phyloP scores from a whole-genome alignment of 2,888 invertebrate genomes.

The Dicycla oo region DNA sequence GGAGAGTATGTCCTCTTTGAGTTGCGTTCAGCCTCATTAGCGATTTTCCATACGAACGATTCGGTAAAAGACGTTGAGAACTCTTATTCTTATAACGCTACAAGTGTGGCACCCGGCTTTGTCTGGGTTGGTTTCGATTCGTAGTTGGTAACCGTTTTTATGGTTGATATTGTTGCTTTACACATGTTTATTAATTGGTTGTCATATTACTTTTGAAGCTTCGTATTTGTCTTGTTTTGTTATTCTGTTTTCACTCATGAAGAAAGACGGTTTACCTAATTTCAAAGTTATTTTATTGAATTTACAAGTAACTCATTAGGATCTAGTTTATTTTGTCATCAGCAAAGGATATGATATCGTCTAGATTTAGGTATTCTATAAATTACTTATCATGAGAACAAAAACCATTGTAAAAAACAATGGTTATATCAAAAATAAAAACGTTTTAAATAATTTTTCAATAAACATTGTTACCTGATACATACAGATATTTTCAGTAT shows the following conservation, averaged over 20 bases:
- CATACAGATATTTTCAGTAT: constrained; percentile 8
- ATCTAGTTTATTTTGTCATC: background rate
- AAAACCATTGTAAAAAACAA: background rate
- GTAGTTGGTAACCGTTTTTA: background rate
- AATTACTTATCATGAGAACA: background rate
- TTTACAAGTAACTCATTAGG: background rate
- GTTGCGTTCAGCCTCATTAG: constrained; percentile 83
- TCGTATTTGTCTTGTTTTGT: background rate
- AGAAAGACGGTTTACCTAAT: background rate
- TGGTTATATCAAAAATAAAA: background rate
- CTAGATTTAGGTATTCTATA: background rate
- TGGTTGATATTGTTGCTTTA: background rate
- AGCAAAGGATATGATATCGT: too few species aligned
- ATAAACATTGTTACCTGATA: background rate
- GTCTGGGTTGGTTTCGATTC: background rate
- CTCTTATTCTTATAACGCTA: constrained; percentile 71
- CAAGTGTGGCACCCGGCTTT: constrained; percentile 35
- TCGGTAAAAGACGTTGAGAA: constrained; percentile 74
- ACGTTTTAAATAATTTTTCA: background rate
- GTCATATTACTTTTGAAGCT: background rate
- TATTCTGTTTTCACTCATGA: background rate
- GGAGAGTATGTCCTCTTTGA: constrained; percentile 75
- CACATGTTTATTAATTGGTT: background rate
- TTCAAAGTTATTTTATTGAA: background rate
- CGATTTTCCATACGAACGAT: constrained; percentile 81